Percentiles rank a stretch among this genome's conserved stretches.
phyloP scores from a whole-genome alignment of 2,113 vertebrate species.

The Sinocyclocheilus rhinocerous region DNA sequence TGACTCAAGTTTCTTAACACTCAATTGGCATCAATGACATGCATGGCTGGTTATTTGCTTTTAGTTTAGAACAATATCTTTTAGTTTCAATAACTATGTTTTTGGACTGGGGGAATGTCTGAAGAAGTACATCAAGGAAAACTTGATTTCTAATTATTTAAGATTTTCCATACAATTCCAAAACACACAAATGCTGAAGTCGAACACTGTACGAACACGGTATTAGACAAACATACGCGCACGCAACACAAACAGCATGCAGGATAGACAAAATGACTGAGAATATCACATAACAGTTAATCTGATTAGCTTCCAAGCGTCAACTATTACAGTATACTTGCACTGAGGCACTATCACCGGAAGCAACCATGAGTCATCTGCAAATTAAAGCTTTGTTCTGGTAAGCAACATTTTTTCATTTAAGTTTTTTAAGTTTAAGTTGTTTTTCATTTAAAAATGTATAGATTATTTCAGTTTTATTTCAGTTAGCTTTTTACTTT shows the following conservation, averaged over 20 bases:
- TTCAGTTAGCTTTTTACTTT: too few relatives aligned
- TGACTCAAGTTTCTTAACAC: too few relatives aligned
- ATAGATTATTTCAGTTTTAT: too few relatives aligned
- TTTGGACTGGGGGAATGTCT: too few relatives aligned
- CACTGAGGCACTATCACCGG: constrained; percentile 25
- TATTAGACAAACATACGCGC: neutral
- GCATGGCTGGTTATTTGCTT: neutral
- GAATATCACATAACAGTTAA: constrained; percentile 43
- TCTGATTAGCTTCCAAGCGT: constrained; percentile 38
- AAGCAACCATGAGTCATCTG: constrained; percentile 36
- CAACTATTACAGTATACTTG: constrained; percentile 37
- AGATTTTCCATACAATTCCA: too few relatives aligned
- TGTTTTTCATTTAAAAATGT: too few relatives aligned
- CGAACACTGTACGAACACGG: neutral
- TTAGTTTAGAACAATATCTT: neutral
- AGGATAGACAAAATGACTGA: constrained; percentile 8
- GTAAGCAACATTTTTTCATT: too few relatives aligned
- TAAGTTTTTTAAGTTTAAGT: too few relatives aligned
- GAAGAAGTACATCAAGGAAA: too few relatives aligned
- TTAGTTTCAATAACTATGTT: neutral
- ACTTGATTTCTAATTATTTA: too few relatives aligned
- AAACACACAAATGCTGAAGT: neutral
- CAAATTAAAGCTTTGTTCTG: constrained; percentile 22
- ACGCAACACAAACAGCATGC: neutral
- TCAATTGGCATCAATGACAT: neutral